Percentiles rank a stretch among this genome's conserved stretches.
Conservation (phyloP, 2,797 vertebrate genomes). For the Okamejei kenojei region DNA sequence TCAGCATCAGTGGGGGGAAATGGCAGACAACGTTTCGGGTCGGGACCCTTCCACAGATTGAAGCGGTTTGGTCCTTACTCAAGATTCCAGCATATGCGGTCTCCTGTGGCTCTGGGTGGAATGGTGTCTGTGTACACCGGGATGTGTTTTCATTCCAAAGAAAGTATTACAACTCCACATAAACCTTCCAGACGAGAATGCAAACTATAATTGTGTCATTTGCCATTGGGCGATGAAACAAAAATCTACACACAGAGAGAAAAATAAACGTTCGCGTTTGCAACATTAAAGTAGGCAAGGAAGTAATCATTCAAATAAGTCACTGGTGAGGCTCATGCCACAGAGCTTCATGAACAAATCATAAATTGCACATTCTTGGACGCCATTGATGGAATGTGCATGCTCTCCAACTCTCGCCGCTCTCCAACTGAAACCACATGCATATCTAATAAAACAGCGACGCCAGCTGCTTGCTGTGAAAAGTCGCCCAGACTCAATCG, state of each 20-base stretch:
- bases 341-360: background rate
- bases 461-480: slow-evolving; percentile 11
- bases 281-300: background rate
- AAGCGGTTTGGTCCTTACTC: too few species aligned
- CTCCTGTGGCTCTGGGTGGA: too few species aligned
- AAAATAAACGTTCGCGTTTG: background rate
- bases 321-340: background rate
- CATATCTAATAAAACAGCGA: slow-evolving; percentile 36
- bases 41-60: too few species aligned
- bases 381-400: background rate
- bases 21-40: too few species aligned
- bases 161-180: background rate
- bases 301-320: background rate
- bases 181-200: background rate
- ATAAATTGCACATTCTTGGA: background rate
- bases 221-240: background rate
- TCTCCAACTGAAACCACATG: background rate
- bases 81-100: too few species aligned
- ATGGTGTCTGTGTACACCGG: background rate
- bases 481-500: background rate
- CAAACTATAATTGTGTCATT: background rate
- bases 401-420: background rate
- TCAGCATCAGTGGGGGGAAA: too few species aligned
- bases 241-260: background rate
- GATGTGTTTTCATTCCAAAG: too few species aligned